Conservation (phyloP, 2,797 vertebrate species). For the Channallabes apus region DNA sequence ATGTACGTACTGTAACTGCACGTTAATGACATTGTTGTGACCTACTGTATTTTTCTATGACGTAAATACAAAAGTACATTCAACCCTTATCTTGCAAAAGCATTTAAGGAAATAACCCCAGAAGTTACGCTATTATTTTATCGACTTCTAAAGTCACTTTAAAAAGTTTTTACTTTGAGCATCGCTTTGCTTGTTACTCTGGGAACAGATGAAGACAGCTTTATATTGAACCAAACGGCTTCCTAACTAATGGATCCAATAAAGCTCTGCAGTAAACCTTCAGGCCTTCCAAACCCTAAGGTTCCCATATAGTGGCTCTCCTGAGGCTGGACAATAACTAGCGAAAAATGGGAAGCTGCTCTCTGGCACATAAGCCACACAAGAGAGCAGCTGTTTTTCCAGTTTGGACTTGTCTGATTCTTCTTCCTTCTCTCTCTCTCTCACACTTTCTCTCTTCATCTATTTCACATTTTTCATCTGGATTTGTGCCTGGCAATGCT, state of each 20-base stretch:
- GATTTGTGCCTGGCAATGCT: constrained; percentile 49
- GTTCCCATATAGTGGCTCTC: constrained; percentile 12
- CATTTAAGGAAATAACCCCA: neutral
- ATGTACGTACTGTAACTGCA: neutral
- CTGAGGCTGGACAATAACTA: constrained; percentile 21
- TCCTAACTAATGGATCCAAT: constrained; percentile 29
- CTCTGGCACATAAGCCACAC: constrained; percentile 14
- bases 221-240: constrained; percentile 16
- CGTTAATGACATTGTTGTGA: neutral
- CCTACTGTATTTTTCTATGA: neutral
- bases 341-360: constrained; percentile 10
- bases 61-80: no score
- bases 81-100: neutral
- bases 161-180: neutral
- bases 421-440: constrained; percentile 7
- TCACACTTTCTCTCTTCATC: constrained; percentile 18
- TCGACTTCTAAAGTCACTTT: constrained; percentile 1
- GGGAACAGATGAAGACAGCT: constrained; percentile 7
- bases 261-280: constrained; percentile 23
- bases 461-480: constrained; percentile 45
- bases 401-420: neutral
- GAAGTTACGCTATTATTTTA: neutral
- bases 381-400: constrained; percentile 16
- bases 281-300: constrained; percentile 27
- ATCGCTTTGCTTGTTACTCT: constrained; percentile 7